A percentile compares a stretch with the other conserved stretches of the same genome.
Evolutionary conservation across 2,113 vertebrate species (phyloP).

Genomic region (Noturus placidus): DNA sequence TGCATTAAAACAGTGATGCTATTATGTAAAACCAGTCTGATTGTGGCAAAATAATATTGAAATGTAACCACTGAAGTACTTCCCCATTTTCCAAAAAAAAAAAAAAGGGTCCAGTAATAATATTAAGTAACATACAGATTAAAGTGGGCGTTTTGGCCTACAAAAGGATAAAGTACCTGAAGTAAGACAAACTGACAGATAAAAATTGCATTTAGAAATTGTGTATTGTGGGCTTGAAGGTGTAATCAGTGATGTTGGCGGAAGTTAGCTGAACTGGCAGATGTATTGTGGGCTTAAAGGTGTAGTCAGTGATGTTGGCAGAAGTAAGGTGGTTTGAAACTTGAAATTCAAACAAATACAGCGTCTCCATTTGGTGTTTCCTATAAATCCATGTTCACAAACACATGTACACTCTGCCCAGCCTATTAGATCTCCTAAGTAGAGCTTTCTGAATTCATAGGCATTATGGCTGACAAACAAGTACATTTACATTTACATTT

Average conservation of each 20-base stretch:
- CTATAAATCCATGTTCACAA: not conserved
- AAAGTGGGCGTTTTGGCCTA: not conserved
- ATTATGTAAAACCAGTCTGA: not conserved
- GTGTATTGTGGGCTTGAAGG: not conserved
- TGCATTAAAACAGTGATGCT: not conserved
- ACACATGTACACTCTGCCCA: not conserved
- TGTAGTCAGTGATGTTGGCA: not conserved
- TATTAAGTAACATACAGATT: not conserved
- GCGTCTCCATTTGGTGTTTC: not conserved
- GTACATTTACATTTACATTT: too few relatives aligned
- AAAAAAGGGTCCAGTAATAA: not conserved
- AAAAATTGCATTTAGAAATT: not conserved
- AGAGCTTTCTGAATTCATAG: not conserved
- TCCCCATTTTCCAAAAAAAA: not conserved
- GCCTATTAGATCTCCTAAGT: not conserved
- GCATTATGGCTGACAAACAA: not conserved
- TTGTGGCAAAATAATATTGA: not conserved
- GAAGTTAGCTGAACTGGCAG: too few relatives aligned
- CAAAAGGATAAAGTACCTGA: not conserved
- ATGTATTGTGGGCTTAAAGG: too few relatives aligned
- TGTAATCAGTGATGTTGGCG: not conserved
- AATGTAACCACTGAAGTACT: not conserved
- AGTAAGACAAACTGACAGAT: not conserved
- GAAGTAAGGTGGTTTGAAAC: not conserved
- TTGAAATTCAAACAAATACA: not conserved